A percentile compares a stretch with the other conserved stretches of the same genome.
These are phyloP conservation scores for Belonocnema kinseyi DNA, from an alignment of 1,140 invertebrate genomes.

Conservation along the genomic window DNA sequence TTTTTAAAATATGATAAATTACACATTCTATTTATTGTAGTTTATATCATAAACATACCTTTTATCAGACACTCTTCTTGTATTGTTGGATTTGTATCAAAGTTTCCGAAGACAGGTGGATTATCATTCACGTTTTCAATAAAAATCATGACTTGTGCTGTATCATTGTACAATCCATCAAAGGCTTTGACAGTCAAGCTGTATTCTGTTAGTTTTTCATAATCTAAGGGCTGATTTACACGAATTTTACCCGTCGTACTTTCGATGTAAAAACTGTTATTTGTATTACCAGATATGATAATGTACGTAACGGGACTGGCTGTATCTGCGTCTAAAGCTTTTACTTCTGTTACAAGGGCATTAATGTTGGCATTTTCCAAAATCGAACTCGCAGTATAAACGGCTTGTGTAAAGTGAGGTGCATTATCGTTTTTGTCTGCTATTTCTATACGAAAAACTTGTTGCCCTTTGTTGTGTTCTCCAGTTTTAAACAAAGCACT, in stretches of 20 bases:
- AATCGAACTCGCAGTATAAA: conserved; percentile 86
- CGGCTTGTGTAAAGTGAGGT: conserved; percentile 77
- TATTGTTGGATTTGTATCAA: conserved; percentile 81
- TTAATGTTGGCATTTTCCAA: conserved; percentile 89
- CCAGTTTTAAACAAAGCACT: conserved; percentile 83
- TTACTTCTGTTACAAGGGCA: conserved; percentile 87
- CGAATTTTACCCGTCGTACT: conserved; percentile 87
- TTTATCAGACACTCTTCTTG: conserved; percentile 81
- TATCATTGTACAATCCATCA: conserved; percentile 86
- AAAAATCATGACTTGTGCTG: conserved; percentile 84
- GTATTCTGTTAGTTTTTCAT: conserved; percentile 88
- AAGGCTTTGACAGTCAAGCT: conserved; percentile 85
- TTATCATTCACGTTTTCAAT: conserved; percentile 91
- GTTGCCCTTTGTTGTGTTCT: conserved; percentile 83
- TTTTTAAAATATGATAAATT: conserved; percentile 71
- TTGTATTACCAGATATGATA: conserved; percentile 86
- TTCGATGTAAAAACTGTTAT: conserved; percentile 87
- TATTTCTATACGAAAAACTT: conserved; percentile 90
- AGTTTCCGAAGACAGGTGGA: conserved; percentile 83
- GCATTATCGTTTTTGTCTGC: conserved; percentile 93
- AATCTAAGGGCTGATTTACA: conserved; percentile 87
- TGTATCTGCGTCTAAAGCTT: conserved; percentile 87
- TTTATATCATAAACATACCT: conserved; percentile 84
- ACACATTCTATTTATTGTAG: conserved; percentile 91
- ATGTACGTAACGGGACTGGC: conserved; percentile 88